phyloP scores from a whole-genome alignment of 2,888 invertebrate species.

The Polymixis lichenea region DNA sequence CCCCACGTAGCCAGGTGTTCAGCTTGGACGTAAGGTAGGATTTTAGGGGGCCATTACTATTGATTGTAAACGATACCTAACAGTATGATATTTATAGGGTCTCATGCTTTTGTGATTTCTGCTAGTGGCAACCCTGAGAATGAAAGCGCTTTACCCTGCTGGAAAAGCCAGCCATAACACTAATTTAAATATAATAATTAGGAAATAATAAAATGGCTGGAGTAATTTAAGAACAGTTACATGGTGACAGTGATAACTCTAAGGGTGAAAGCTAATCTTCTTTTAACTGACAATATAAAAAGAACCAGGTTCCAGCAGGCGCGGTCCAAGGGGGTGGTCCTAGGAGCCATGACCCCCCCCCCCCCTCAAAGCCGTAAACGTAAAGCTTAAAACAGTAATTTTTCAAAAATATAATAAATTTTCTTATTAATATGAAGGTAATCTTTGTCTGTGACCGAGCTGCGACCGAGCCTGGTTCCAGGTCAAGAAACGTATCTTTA shows the following conservation, averaged over 20 bases:
- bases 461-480: too few relatives aligned
- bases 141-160: neutral
- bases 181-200: neutral
- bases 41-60: too few relatives aligned
- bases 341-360: too few relatives aligned
- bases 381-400: too few relatives aligned
- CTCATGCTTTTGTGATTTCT: neutral
- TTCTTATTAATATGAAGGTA: too few relatives aligned
- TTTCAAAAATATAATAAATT: too few relatives aligned
- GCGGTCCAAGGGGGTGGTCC: too few relatives aligned
- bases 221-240: neutral
- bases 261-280: neutral
- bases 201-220: neutral
- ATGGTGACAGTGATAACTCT: neutral
- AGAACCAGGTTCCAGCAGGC: too few relatives aligned
- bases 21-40: too few relatives aligned
- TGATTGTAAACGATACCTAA: slow-evolving; percentile 1
- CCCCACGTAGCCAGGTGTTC: too few relatives aligned
- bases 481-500: neutral
- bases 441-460: too few relatives aligned
- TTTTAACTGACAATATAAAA: neutral
- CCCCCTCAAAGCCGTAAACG: too few relatives aligned
- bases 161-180: neutral
- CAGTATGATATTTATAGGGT: neutral
- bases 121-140: neutral